Base-by-base conservation (phyloP, 35 echinoderm and acorn worm genomes). In the Nesometra sesokonis region DNA sequence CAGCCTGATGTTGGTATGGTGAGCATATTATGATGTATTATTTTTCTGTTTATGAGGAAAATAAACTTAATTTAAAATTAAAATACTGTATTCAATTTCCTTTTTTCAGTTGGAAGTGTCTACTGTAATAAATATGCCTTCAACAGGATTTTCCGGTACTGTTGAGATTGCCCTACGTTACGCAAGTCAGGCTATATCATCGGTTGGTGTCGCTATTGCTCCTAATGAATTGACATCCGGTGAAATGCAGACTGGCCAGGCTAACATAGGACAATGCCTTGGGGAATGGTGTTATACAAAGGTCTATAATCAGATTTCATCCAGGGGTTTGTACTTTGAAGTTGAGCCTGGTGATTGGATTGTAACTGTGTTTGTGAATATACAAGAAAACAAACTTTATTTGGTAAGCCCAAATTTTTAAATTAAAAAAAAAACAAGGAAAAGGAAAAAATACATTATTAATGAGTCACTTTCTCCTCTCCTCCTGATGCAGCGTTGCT, bases 341-440 rank as follows among this genome's bases (percentile, higher is more conserved):
- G 83, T 97, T 0, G 57, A 77, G 0, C 83, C 91, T 31, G 94
- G 94, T 32, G 47, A 34, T 23, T 97, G 94, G 94, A 78, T 33
- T 31, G 36, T 97, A 17, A 77, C 31, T 43, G 86, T 90, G 7
- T 33, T 33, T 5, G 78, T 92, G 11, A 93, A 93, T 34, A 83
- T 90, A 21, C 91, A 97, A 88, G 79, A 91, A 91, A 34, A 91
- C 91, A 30, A 88, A 57, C 77, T 97, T 7, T 78, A 90, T 8
- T 82, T 97, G 36, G 94, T 97, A 81, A 91, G 91, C 9, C 23
- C 21, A 17, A 27, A 27, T 43, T 43, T 15, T 15, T 15, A n/a
- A 43, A 4, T 43, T 7, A 15, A 43, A 43, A 4, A 15, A 7
- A 43, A 43, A 4, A 15, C 38, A 43, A 43, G 38, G 38, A 43